These are phyloP conservation scores for Drosophila mayri DNA, from an alignment of 1,140 invertebrate species.

Conservation along the genomic window DNA sequence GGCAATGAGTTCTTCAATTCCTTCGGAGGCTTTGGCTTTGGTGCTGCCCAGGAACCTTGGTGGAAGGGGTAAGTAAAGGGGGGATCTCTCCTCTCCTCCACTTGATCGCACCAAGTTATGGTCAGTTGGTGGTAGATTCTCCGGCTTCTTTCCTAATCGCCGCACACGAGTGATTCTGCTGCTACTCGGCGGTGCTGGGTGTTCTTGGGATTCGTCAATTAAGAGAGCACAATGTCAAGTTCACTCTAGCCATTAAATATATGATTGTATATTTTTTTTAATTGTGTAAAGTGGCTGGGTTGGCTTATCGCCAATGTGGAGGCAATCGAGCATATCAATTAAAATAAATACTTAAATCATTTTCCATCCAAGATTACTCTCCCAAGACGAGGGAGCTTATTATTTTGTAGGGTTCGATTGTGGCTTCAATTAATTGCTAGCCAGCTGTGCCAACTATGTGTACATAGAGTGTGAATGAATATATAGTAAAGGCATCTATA, in stretches of 20 bases:
- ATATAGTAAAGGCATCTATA: slow-evolving; percentile 38
- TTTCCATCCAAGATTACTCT: slow-evolving; percentile 37
- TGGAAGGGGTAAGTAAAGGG: slow-evolving; percentile 86
- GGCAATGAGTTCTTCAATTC: slow-evolving; percentile 81
- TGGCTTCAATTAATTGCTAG: slow-evolving; percentile 31
- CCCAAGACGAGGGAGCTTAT: slow-evolving; percentile 14
- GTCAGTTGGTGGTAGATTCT: slow-evolving; percentile 29
- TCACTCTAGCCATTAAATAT: slow-evolving; percentile 64
- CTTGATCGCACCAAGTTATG: slow-evolving; percentile 30
- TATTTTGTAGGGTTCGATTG: slow-evolving; percentile 10
- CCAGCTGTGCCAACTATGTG: slow-evolving; percentile 21
- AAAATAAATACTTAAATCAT: slow-evolving; percentile 48
- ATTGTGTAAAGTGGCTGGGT: slow-evolving; percentile 27
- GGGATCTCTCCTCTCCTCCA: not conserved
- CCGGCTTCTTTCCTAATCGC: slow-evolving; percentile 62
- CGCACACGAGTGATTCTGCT: slow-evolving; percentile 59
- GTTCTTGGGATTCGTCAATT: slow-evolving; percentile 71
- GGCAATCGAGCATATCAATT: slow-evolving; percentile 54
- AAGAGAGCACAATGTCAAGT: slow-evolving; percentile 73
- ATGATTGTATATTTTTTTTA: slow-evolving; percentile 30
- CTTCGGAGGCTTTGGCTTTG: slow-evolving; percentile 76
- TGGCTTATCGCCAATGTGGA: slow-evolving; percentile 42
- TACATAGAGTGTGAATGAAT: slow-evolving; percentile 30
- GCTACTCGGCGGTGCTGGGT: slow-evolving; percentile 2
- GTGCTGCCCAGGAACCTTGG: slow-evolving; percentile 73